A percentile compares a stretch with the other conserved stretches of the same genome.
These are phyloP conservation scores for Athene cunicularia DNA, from an alignment of 2,113 vertebrate genomes.

Conservation along the genomic window DNA sequence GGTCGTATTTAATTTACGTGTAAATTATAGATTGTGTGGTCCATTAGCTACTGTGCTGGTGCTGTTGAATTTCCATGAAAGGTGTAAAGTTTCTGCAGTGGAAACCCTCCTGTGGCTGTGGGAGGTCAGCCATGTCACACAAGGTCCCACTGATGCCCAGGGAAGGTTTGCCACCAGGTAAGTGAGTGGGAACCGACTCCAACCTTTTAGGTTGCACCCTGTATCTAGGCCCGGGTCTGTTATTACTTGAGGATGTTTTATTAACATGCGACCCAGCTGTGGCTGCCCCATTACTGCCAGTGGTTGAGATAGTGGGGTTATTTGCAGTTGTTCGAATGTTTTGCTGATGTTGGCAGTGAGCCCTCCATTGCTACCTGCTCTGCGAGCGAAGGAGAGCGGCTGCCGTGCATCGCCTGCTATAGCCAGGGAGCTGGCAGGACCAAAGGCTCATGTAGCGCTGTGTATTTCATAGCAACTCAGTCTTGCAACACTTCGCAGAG, in stretches of 20 bases:
- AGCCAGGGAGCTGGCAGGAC: not conserved
- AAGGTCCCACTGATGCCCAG: rapidly evolving
- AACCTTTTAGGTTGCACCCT: not conserved
- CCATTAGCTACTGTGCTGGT: not conserved
- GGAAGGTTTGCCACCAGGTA: not conserved
- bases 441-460: rapidly evolving
- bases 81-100: not conserved
- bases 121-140: rapidly evolving
- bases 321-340: not conserved
- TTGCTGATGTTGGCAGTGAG: not conserved
- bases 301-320: not conserved
- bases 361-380: not conserved
- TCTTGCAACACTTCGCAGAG: not conserved
- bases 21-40: not conserved
- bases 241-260: not conserved
- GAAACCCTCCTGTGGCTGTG: not conserved
- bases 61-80: not conserved
- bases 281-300: not conserved
- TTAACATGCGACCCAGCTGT: rapidly evolving
- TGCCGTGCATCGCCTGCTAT: rapidly evolving
- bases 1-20: not conserved
- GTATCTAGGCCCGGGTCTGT: not conserved
- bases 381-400: no score
- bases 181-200: not conserved
- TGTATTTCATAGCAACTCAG: rapidly evolving